A percentile compares a stretch with the other conserved stretches of the same genome.
Conservation (phyloP, 2,888 invertebrate genomes). For the Metalampra italica region DNA sequence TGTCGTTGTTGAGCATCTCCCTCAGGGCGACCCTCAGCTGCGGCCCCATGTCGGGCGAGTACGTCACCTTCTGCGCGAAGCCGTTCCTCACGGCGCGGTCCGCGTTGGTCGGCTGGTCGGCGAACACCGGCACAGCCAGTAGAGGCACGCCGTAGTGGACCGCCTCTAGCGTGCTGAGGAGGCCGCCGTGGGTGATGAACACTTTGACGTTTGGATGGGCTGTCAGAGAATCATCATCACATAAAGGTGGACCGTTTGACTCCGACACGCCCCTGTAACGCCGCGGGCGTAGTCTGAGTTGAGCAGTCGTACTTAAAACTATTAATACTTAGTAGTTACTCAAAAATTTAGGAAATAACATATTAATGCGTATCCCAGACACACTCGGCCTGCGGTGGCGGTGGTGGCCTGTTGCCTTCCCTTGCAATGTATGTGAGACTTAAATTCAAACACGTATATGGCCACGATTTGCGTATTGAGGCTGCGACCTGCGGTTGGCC, state of each 20-base stretch:
- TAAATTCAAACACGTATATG: too few species aligned
- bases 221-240: conserved; percentile 7
- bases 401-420: too few species aligned
- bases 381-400: too few species aligned
- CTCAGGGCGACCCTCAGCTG: conserved; percentile 29
- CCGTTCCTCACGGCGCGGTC: conserved; percentile 30
- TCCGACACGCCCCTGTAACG: too few species aligned
- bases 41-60: conserved; percentile 25
- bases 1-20: conserved; percentile 37
- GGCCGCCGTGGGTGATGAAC: conserved; percentile 36
- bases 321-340: too few species aligned
- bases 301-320: too few species aligned
- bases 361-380: too few species aligned
- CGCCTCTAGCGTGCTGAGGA: conserved; percentile 29
- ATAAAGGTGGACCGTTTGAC: not conserved
- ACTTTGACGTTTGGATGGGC: conserved; percentile 30
- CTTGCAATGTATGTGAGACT: too few species aligned
- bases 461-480: too few species aligned
- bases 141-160: conserved; percentile 42
- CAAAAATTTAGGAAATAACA: too few species aligned
- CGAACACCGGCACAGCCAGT: conserved; percentile 48
- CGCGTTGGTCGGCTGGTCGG: conserved; percentile 52
- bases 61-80: conserved; percentile 32
- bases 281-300: too few species aligned
- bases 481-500: too few species aligned